Evolutionary conservation across 2,797 vertebrate genomes (phyloP), one percentile per base, ranked within the genome.

Genomic region (Synanceia verrucosa): DNA sequence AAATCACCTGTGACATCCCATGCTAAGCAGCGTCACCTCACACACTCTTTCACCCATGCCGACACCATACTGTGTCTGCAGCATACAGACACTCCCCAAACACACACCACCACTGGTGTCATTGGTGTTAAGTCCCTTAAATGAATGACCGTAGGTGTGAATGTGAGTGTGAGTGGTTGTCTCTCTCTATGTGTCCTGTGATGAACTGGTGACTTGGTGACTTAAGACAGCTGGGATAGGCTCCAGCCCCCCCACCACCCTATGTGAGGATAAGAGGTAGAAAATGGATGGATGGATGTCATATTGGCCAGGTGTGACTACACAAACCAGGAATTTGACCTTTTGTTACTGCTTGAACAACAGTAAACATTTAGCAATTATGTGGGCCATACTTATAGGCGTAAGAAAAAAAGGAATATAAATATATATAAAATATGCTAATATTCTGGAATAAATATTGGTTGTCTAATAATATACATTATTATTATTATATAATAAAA

Each of bases 1-100:
- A 86, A 82, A 86, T 86, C 63, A 81, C 56, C 75, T 75, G 65
- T 61, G 77, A 78, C 80, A 73, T 85, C 82, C 76, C 71, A 73
- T 55, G 71, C 63, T 63, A 77, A 75, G 53, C 57, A 39, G 18
- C 31, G 61, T 75, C 70, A 65, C 67, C 70, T 70, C 61, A 76
- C 59, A 59, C 68, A 19, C 70, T 16, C 47, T 43, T 24, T 59
- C 34, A 28, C 56, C 50, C 68, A 39, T 62, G 13, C 63, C 76
- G 61, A 66, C 37, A 48, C 14, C 39, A 73, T n/a, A 18, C 29
- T 61, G 65, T 63, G 53, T 60, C 50, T 58, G 34, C 6, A 9
- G 19, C 65, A 51, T 11, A 11, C 26, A 24, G 21, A 23, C 43
- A 24, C 75, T 55, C 60, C 48, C 10, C 33, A 29, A 2, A n/a